phyloP scores from a whole-genome alignment of 2,888 invertebrate species.

The Tanytarsus gracilentus region DNA sequence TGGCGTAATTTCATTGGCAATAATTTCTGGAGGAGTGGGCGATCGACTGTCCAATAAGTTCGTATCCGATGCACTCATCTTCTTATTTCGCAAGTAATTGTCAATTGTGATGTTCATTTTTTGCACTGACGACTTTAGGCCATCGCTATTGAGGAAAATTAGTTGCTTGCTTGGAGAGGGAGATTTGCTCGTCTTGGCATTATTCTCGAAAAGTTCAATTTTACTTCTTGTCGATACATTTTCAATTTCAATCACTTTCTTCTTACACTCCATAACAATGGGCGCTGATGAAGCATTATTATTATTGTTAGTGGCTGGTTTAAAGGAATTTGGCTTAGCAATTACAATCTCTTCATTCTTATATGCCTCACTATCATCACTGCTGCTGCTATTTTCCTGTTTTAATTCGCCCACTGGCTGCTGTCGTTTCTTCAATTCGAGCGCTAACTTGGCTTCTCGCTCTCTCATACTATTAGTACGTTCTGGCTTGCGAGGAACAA shows the following conservation, averaged over 20 bases:
- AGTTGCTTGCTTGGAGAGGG: background rate
- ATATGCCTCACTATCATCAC: background rate
- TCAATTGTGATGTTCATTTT: slow-evolving; percentile 43
- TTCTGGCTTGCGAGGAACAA: slow-evolving; percentile 76
- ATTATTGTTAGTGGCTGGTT: no score
- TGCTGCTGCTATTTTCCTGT: background rate
- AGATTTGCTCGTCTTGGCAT: slow-evolving; percentile 9
- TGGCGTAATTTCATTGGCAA: background rate
- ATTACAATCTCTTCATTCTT: slow-evolving; percentile 12
- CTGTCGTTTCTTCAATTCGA: slow-evolving; percentile 47
- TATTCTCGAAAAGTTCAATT: slow-evolving; percentile 39
- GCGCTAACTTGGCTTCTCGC: slow-evolving; percentile 53
- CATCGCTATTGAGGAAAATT: slow-evolving; percentile 32
- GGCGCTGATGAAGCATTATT: no score
- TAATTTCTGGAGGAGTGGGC: slow-evolving; percentile 20
- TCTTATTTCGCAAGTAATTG: slow-evolving; percentile 42
- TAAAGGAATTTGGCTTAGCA: background rate
- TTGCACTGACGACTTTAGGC: slow-evolving; percentile 42
- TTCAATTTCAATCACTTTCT: slow-evolving; percentile 31
- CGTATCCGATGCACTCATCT: slow-evolving; percentile 33
- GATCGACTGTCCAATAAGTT: slow-evolving; percentile 20
- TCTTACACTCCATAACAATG: slow-evolving; percentile 37
- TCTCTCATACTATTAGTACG: slow-evolving; percentile 80
- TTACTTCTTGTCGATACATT: slow-evolving; percentile 34
- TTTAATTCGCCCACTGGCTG: slow-evolving; percentile 14